phyloP scores from a whole-genome alignment of 2,888 invertebrate genomes.

The Pocota personata region DNA sequence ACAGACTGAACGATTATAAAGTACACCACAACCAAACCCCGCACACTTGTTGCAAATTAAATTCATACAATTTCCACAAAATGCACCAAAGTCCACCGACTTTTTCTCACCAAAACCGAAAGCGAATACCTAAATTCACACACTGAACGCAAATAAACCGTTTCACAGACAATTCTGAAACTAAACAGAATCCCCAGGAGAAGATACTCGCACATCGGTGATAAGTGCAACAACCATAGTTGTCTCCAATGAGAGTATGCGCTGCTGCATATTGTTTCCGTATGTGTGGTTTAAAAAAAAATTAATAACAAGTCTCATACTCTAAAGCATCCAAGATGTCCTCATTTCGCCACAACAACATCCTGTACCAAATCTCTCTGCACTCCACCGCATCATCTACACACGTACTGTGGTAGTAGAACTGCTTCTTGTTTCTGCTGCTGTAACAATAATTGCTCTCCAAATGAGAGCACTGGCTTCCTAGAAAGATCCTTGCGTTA shows the following conservation, averaged over 20 bases:
- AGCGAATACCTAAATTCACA: conserved; percentile 37
- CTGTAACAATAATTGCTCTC: conserved; percentile 70
- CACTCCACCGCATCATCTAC: conserved; percentile 21
- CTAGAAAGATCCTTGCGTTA: conserved; percentile 72
- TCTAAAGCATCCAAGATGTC: conserved; percentile 36
- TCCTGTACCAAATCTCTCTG: conserved; percentile 34
- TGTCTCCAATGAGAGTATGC: conserved; percentile 52
- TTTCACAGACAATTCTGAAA: conserved; percentile 31
- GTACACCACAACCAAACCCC: neutral
- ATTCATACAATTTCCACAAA: conserved; percentile 9
- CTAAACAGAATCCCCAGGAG: conserved; percentile 29
- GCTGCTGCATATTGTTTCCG: conserved; percentile 32
- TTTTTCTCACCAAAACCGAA: conserved; percentile 33
- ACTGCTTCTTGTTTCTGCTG: conserved; percentile 24
- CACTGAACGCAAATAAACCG: conserved; percentile 51
- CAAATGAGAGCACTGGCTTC: conserved; percentile 69
- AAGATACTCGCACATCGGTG: conserved; percentile 13
- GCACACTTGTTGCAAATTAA: conserved; percentile 69
- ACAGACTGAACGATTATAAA: neutral
- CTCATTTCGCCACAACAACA: conserved; percentile 67
- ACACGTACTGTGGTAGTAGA: neutral
- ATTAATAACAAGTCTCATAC: conserved; percentile 20
- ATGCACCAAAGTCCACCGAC: neutral
- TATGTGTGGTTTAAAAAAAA: neutral
- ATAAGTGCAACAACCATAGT: conserved; percentile 37